Base-by-base conservation (phyloP, 2,888 invertebrate genomes). In the Neoaliturus tenellus region DNA sequence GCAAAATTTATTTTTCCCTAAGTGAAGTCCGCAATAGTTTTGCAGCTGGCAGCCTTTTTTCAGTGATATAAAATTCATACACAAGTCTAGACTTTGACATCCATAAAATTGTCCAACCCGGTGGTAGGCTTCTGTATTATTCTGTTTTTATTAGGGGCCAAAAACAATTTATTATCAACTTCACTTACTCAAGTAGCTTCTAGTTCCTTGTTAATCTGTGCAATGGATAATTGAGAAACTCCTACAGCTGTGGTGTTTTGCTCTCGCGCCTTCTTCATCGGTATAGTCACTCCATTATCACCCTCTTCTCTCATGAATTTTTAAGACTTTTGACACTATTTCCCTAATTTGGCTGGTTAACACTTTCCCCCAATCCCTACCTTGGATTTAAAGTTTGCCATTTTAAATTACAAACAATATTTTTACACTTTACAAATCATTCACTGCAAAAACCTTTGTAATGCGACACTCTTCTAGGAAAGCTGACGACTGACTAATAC, bases 261-360 rank as follows among this genome's bases (percentile, higher is more conserved):
- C 35, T 83, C 75, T 39, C 51, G 20, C 20, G 69, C 75, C 48
- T 75, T 83, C 71, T 51, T 12, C 25, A 51, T 44, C 1, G 73
- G 75, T 20, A 80, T 51, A 1, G 55, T 28, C 80, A 80, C 80
- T 41, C 80, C 80, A 80, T 41, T 25, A 12, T 2, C 31, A 48
- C 28, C 14, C 31, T 80, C 80, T 80, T 48, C 48, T 51, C 25
- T 80, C 80, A 80, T 80, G 51, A 44, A 80, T 51, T 80, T 80
- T 10, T 51, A n/a, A 80, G 6, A 80, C 51, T 17, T 80, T 80
- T 14, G 48, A 80, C 4, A 80, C 55, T 10, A 80, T 80, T 51
- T 44, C 80, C 58, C 80, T 80, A n/a, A 31, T 58, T 35, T 80
- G 55, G 58, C 58, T 80, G 33, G 31, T 33, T 58, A 80, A 58